Conservation (phyloP, 2,888 invertebrate species). For the Scotopteryx bipunctaria region DNA sequence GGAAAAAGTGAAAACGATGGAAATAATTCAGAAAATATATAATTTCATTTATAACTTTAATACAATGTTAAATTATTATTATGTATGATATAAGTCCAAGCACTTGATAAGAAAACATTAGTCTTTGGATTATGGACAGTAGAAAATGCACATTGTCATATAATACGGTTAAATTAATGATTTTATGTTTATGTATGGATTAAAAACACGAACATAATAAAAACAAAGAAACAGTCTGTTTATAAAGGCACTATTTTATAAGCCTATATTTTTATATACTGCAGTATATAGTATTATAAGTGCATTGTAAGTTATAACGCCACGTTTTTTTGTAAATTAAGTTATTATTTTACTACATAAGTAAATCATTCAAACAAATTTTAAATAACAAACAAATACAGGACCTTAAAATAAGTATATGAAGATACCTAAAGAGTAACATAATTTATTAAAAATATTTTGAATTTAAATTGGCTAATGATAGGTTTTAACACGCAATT, state of each 20-base stretch:
- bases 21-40: constrained; percentile 24
- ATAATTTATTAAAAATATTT: neutral
- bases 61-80: constrained; percentile 20
- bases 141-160: neutral
- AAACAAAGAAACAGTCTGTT: constrained; percentile 16
- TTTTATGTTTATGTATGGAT: neutral
- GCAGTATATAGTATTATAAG: neutral
- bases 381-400: neutral
- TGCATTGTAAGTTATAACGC: neutral
- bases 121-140: constrained; percentile 14
- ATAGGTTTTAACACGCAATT: neutral
- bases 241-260: constrained; percentile 20
- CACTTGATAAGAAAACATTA: constrained; percentile 15
- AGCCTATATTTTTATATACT: neutral
- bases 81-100: constrained; percentile 20
- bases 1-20: neutral
- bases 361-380: neutral
- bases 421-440: neutral
- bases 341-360: neutral
- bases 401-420: constrained; percentile 4
- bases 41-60: constrained; percentile 22
- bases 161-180: neutral
- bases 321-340: neutral
- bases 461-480: neutral
- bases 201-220: constrained; percentile 1